Conservation (phyloP, 2,888 invertebrate species). For the Cephus rjabovi region DNA sequence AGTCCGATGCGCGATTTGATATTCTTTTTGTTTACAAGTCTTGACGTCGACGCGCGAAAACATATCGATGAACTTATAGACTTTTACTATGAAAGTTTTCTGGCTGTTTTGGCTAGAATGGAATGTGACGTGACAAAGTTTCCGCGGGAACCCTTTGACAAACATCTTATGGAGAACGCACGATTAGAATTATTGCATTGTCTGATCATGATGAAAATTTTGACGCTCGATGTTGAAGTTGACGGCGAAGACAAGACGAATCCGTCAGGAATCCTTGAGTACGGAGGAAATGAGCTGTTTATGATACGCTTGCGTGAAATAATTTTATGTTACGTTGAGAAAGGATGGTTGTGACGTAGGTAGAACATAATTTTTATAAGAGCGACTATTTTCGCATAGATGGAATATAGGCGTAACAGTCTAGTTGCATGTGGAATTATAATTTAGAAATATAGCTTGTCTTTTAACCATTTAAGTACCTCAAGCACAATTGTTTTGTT, state of each 20-base stretch:
- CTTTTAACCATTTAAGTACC: no score
- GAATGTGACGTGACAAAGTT: constrained; percentile 55
- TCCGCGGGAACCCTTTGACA: constrained; percentile 40
- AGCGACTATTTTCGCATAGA: no score
- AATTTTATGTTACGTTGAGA: constrained; percentile 28
- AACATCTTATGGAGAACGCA: constrained; percentile 40
- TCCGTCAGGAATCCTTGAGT: constrained; percentile 21
- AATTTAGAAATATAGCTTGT: no score
- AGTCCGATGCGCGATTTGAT: constrained; percentile 70
- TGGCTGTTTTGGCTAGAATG: constrained; percentile 63
- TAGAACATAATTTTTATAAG: constrained; percentile 9
- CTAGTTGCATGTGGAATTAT: no score
- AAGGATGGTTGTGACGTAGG: constrained; percentile 33
- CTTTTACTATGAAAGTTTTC: constrained; percentile 69
- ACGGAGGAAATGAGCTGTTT: constrained; percentile 32
- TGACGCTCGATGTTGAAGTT: constrained; percentile 39
- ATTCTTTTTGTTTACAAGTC: constrained; percentile 71
- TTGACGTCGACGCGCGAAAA: constrained; percentile 64
- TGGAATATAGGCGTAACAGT: no score
- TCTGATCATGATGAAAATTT: constrained; percentile 47
- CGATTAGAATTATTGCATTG: constrained; percentile 49
- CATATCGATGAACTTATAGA: constrained; percentile 68
- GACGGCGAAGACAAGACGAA: constrained; percentile 23
- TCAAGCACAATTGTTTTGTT: no score
- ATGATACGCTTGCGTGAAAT: constrained; percentile 31